Evolutionary conservation across 2,113 vertebrate genomes (phyloP).

Genomic region (Hemibagrus wyckioides): DNA sequence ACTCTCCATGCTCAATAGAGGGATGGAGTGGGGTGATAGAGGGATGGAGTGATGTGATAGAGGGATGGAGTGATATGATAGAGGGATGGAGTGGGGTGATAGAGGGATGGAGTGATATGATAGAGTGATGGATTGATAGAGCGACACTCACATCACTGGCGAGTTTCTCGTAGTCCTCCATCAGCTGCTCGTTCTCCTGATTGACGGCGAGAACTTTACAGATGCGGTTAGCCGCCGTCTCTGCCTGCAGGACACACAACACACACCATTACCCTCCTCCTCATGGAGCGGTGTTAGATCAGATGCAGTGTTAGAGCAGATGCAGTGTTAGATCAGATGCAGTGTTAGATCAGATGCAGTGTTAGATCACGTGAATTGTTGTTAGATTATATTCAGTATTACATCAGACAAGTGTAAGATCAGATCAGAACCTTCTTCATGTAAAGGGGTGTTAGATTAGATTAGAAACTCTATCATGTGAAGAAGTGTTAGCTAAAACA

Average conservation of each 20-base stretch:
- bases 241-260: constrained; percentile 78
- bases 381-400: no score
- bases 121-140: not conserved
- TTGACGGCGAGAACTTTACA: constrained; percentile 99
- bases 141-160: constrained; percentile 89
- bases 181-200: constrained; percentile 98
- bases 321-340: not conserved
- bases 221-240: constrained; percentile 98
- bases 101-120: constrained; percentile 18
- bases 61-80: not conserved
- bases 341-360: not conserved
- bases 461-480: no score
- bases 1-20: not conserved
- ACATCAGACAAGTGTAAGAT: not conserved
- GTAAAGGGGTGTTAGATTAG: not conserved
- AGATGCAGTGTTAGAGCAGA: not conserved
- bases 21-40: not conserved
- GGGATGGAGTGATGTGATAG: not conserved
- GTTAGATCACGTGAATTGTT: not conserved
- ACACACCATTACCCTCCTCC: not conserved
- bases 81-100: not conserved
- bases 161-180: constrained; percentile 99
- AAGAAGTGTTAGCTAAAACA: no score
- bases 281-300: constrained; percentile 10
- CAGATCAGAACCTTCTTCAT: not conserved